Evolutionary conservation across 2,797 vertebrate genomes (phyloP), one percentile per base, ranked within the genome.

Genomic region (Neosilurus hyrtlii): DNA sequence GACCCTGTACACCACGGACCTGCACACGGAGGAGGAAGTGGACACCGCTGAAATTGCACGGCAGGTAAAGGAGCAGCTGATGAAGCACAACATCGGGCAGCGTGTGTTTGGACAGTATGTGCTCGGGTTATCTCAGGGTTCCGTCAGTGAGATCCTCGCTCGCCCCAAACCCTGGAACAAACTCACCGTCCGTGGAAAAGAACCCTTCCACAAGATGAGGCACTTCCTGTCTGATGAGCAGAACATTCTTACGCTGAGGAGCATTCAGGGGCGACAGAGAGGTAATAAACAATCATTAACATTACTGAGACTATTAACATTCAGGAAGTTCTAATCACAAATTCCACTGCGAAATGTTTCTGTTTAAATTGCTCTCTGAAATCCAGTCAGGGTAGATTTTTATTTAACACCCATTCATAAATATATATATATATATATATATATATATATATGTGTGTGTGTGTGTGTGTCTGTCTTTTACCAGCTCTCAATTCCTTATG

Each of bases 41-140:
- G 96, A 96, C 94, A 97, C 96, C 9, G 94, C 96, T 6, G 96
- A 96, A 92, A 96, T 97, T 87, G 96, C 96, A 63, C 95, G 96
- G 75, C 95, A 96, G 93, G 95, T 97, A 87, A 97, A 97, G 93
- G 96, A 97, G 90, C 96, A 96, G 88, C 93, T 97, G 88, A 96
- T 97, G 94, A 96, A 97, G 94, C 96, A 97, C 95, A 97, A 97
- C 92, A 97, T 97, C 24, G 96, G 96, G 82, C 96, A 97, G 92
- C 94, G 96, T 67, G 96, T 96, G 89, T 97, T 96, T 78, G 96
- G 96, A 91, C 96, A 97, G 89, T 96, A 97, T 80, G 96, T 97
- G 88, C 92, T 96, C 89, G 96, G 96, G 88, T 94, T 97, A 86
- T 97, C 96, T 0, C 96, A 97, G 89, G 96, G 96, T 80, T 97